Base-by-base conservation (phyloP, 2,113 vertebrate genomes). In the Piaya cayana region DNA sequence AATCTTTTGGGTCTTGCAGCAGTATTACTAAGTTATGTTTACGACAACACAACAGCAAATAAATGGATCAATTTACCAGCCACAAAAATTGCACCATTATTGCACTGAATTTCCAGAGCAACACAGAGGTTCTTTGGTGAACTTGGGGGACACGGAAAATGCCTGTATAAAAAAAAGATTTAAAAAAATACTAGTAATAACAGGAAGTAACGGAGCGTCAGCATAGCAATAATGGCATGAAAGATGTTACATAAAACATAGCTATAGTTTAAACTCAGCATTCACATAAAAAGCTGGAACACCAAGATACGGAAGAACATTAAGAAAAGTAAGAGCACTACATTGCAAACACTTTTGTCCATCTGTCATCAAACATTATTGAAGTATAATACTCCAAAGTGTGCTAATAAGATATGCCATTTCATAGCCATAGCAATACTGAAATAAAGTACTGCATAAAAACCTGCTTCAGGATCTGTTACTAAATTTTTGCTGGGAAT, bases 31-130 rank as follows among this genome's bases (percentile, higher is more conserved):
- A 90, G 83, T 26, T 68, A 68, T 17, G 60, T 34, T 94, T 70
- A 84, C 79, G 75, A 94, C 9, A 92, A 78, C 16, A 72, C 2
- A 72, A 60, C 22, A 95, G 69, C 45, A 93, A 86, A 90, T 50
- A 72, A 92, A 96, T 42, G 69, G 56, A 77, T 83, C 74, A 59
- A 70, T 89, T 97, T 97, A 99, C 99, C 99, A 97, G 99, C 99
- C 77, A 99, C 98, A 92, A 99, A 99, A 95, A 99, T 97, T 22
- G 99, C 98, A 68, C 97, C 79, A 34, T 99, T 99, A 83, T 98
- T 98, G 96, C 99, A 99, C 83, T 99, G 98, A 95, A 99, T 97
- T 63, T 98, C 98, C 97, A 98, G 97, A 77, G 98, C 96, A 80
- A 95, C 86, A 93, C 99, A 99, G 25, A 95, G 77, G 71, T 96